These are phyloP conservation scores for Gerris buenoi DNA, from an alignment of 1,140 invertebrate species.

Conservation along the genomic window DNA sequence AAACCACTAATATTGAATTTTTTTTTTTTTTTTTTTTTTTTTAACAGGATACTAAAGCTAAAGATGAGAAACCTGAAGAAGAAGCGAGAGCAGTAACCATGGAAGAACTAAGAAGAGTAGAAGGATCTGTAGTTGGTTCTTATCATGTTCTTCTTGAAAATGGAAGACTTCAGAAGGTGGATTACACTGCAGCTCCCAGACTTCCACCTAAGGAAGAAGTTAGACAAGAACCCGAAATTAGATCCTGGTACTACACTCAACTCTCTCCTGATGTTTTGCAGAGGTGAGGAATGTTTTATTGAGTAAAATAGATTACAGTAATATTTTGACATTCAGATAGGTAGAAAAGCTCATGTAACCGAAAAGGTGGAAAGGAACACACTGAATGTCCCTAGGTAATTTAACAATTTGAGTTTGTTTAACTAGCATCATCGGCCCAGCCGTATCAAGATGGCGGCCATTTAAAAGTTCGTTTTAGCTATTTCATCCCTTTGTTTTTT, in stretches of 20 bases:
- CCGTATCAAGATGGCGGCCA: no score
- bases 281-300: no score
- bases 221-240: not conserved
- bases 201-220: not conserved
- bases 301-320: no score
- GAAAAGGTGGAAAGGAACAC: no score
- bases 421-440: no score
- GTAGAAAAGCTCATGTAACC: no score
- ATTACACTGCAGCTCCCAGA: conserved; percentile 13
- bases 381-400: no score
- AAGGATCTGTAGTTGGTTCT: conserved; percentile 12
- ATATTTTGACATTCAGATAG: no score
- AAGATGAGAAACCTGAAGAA: not conserved
- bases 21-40: not conserved
- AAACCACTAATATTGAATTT: no score
- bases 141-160: conserved; percentile 20
- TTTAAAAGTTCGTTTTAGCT: no score
- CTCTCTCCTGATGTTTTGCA: not conserved
- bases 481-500: no score
- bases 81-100: conserved; percentile 7
- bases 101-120: conserved; percentile 10
- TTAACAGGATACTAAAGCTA: not conserved
- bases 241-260: not conserved
- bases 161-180: conserved; percentile 19
- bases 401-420: no score